Base-by-base conservation (phyloP, 2,888 invertebrate species). In the Aquatica leii region DNA sequence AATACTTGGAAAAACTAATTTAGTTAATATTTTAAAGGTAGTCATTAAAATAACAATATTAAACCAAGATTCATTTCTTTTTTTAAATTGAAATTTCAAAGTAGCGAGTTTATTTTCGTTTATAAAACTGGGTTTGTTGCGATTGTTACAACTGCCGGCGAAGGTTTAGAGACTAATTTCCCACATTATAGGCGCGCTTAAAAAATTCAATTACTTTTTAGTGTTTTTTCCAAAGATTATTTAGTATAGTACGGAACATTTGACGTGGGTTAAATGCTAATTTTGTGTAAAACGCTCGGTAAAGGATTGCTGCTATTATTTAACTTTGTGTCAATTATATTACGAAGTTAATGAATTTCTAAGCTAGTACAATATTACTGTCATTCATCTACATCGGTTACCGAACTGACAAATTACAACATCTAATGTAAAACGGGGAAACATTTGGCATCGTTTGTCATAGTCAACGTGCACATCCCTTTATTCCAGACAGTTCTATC, bases 71-170 rank as follows among this genome's bases (percentile, higher is more conserved):
- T 76, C 75, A 75, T 74, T 74, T 71, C 68, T 68, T 68, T 68
- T n/a, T 69, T 73, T 71, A 74, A 75, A 75, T 76, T 74, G 75
- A 75, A 76, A 76, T 74, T 76, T 76, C 69, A 67, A 67, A 73
- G 63, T 55, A 68, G 69, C 66, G 66, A 62, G 67, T 69, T 71
- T 72, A 70, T 56, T 72, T 73, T 72, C 71, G 73, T 70, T 71
- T 73, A 4, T 71, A 71, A 63, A 64, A 54, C 67, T 68, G 69
- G 71, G 72, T 73, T 73, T 70, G 73, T 72, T 73, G 68, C 69
- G 67, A 66, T 69, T 60, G 67, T 71, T 71, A 67, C 71, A 73
- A 59, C 31, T 48, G 55, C 55, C 40, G 48, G 49, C 48, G 54
- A 55, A 64, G 49, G 61, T 50, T 60, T 58, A 52, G 31, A 48